Evolutionary conservation across 2,113 vertebrate genomes (phyloP).

Genomic region (Oxyura jamaicensis): DNA sequence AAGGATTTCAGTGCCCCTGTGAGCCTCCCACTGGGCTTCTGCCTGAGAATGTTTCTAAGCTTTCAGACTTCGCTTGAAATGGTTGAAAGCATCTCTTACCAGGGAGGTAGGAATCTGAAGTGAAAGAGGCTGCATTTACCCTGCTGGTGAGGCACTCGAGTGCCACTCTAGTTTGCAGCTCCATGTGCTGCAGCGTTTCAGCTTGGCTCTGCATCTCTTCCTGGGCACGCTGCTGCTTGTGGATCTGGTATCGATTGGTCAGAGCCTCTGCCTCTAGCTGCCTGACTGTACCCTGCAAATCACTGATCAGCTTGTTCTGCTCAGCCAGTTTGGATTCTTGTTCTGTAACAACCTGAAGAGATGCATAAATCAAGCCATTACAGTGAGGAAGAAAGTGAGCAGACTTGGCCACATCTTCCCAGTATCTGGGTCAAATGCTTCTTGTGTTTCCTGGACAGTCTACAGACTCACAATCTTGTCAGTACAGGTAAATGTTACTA

Average conservation of each 20-base stretch:
- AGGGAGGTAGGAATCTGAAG: neutral
- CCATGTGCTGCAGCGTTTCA: neutral
- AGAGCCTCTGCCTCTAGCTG: slow-evolving; percentile 38
- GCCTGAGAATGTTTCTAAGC: neutral
- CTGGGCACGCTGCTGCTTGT: neutral
- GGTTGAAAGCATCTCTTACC: neutral
- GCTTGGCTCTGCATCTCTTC: neutral
- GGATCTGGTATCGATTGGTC: neutral
- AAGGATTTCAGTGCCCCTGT: neutral
- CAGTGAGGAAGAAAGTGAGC: neutral
- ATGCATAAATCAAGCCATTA: rapidly evolving
- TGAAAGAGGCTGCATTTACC: neutral
- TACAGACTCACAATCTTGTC: neutral
- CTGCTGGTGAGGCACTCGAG: slow-evolving; percentile 57
- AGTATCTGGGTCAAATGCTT: neutral
- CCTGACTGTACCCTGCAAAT: neutral
- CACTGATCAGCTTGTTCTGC: neutral
- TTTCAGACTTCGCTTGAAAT: neutral
- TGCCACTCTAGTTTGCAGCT: slow-evolving; percentile 67
- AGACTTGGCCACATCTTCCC: neutral
- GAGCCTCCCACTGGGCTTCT: neutral
- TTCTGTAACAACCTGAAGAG: slow-evolving; percentile 50
- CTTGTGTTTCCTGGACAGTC: neutral
- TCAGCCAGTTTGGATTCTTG: slow-evolving; percentile 19
- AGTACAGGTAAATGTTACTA: neutral